These are phyloP conservation scores for Papilio protenor DNA, from an alignment of 2,888 invertebrate species.

Conservation along the genomic window DNA sequence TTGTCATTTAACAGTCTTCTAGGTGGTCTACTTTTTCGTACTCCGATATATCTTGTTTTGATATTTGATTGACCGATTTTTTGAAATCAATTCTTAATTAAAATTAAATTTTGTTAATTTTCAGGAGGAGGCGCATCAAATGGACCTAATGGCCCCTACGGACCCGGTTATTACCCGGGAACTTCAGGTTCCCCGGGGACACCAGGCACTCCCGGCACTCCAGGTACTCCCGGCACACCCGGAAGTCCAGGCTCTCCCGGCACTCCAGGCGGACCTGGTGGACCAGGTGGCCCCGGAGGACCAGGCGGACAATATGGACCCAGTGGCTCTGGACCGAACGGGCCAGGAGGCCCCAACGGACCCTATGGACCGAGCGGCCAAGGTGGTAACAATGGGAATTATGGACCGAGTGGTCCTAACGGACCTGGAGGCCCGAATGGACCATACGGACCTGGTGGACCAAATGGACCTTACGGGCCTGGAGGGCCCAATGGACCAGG, in stretches of 20 bases:
- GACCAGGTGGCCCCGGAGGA: constrained; percentile 54
- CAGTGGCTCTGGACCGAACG: constrained; percentile 50
- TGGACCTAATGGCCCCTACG: constrained; percentile 67
- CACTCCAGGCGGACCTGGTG: constrained; percentile 52
- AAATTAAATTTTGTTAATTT: constrained; percentile 21
- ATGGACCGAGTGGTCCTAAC: constrained; percentile 12
- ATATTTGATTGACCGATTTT: neutral
- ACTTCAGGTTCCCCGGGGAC: constrained; percentile 52
- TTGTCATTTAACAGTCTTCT: constrained; percentile 11
- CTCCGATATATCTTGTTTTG: neutral
- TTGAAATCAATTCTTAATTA: constrained; percentile 46
- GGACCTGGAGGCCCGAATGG: constrained; percentile 41
- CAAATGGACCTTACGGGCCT: constrained; percentile 59
- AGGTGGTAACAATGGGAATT: constrained; percentile 19
- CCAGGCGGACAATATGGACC: constrained; percentile 38
- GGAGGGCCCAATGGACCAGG: constrained; percentile 48
- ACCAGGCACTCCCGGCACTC: constrained; percentile 67
- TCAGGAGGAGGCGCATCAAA: constrained; percentile 43
- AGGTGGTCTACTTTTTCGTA: constrained; percentile 12
- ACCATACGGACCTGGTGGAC: constrained; percentile 50
- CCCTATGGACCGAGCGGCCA: constrained; percentile 41
- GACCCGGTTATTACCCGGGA: constrained; percentile 62
- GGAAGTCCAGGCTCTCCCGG: constrained; percentile 63
- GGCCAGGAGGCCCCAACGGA: constrained; percentile 54
- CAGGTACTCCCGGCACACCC: constrained; percentile 53